Conservation (phyloP, 2,113 vertebrate species). For the Chionodraco myersi region DNA sequence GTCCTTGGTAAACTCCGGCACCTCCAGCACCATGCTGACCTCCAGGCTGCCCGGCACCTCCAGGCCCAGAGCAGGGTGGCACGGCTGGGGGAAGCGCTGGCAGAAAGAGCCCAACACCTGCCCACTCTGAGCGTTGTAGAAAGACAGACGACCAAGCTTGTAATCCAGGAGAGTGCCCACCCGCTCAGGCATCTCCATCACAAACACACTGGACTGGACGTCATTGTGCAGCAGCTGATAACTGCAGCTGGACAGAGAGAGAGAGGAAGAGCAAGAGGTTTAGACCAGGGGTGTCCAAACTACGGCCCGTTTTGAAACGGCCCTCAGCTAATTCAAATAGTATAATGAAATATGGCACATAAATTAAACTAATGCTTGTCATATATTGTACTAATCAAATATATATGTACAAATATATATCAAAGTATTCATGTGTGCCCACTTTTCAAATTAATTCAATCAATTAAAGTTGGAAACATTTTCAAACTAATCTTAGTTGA, state of each 20-base stretch:
- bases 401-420: no score
- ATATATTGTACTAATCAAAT: no score
- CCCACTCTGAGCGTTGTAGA: conserved; percentile 90
- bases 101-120: conserved; percentile 87
- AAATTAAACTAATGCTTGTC: no score
- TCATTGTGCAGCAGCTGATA: conserved; percentile 90
- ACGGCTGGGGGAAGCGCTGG: conserved; percentile 85
- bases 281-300: no score
- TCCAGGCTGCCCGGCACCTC: conserved; percentile 89
- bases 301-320: no score
- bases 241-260: conserved; percentile 79
- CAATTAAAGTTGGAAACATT: no score
- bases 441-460: no score
- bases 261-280: neutral
- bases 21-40: conserved; percentile 86
- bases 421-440: no score
- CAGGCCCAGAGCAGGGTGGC: conserved; percentile 89
- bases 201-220: conserved; percentile 83
- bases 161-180: conserved; percentile 93
- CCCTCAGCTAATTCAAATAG: no score
- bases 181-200: conserved; percentile 82
- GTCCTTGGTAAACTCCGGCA: conserved; percentile 88
- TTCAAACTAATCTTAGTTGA: no score
- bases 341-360: no score
- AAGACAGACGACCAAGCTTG: conserved; percentile 84